These are phyloP conservation scores for Nettapus auritus DNA, from an alignment of 2,113 vertebrate species.

Conservation along the genomic window DNA sequence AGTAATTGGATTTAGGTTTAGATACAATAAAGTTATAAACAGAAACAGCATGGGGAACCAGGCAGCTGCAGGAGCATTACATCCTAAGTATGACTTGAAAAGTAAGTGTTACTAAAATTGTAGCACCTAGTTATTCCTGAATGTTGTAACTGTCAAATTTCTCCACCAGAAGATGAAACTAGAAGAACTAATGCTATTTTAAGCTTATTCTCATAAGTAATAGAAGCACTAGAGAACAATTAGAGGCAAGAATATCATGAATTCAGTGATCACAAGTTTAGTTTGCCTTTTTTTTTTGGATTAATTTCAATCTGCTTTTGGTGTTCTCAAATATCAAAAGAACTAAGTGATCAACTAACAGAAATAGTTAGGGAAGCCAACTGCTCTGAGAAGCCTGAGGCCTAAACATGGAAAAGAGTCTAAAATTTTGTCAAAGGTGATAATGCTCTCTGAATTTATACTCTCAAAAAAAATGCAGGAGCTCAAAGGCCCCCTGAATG, in stretches of 20 bases:
- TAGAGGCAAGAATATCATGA: background rate
- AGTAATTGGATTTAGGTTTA: background rate
- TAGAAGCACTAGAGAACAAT: background rate
- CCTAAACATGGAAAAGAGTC: background rate
- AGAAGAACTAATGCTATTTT: slow-evolving; percentile 5
- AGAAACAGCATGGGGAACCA: background rate
- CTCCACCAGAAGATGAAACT: background rate
- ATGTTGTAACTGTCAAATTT: slow-evolving; percentile 6
- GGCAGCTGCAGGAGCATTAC: slow-evolving; percentile 5
- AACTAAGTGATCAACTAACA: background rate
- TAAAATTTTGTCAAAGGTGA: background rate
- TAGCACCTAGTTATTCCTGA: background rate
- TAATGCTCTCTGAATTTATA: background rate
- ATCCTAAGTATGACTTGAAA: background rate
- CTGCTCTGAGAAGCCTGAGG: background rate
- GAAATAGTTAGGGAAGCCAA: background rate
- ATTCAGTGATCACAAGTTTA: background rate
- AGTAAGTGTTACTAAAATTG: slow-evolving; percentile 4
- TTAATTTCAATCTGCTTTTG: background rate
- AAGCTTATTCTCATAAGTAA: background rate
- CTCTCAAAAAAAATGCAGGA: background rate
- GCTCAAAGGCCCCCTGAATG: background rate
- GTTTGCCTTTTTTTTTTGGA: background rate
- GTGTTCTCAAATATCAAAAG: background rate
- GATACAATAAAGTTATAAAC: background rate